phyloP scores from a whole-genome alignment of 1,140 invertebrate genomes.

The Drosophila pandora region DNA sequence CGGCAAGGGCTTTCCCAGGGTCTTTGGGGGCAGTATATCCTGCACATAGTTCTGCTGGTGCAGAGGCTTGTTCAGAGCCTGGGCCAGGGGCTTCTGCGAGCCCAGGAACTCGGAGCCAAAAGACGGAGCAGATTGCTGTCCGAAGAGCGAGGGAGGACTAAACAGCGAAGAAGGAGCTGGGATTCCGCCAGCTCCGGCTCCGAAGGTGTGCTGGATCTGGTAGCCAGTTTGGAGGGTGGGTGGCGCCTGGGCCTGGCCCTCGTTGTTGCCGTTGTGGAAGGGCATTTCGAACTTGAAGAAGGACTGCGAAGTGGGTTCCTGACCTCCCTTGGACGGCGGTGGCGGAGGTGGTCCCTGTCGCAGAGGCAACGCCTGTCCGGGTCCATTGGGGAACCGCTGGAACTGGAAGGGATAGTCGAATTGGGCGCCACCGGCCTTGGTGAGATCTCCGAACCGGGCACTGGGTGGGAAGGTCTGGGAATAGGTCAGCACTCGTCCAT shows the following conservation, averaged over 20 bases:
- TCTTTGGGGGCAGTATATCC: constrained; percentile 56
- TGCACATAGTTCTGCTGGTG: constrained; percentile 76
- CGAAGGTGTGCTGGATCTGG: constrained; percentile 79
- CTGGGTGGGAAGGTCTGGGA: constrained; percentile 79
- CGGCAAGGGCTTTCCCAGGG: constrained; percentile 55
- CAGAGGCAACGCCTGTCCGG: constrained; percentile 50
- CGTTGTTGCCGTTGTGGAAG: constrained; percentile 58
- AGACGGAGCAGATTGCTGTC: constrained; percentile 55
- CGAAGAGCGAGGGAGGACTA: constrained; percentile 65
- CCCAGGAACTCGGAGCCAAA: constrained; percentile 57
- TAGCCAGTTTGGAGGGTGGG: constrained; percentile 77
- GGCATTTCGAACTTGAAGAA: constrained; percentile 83
- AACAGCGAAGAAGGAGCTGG: constrained; percentile 70
- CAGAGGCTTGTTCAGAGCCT: constrained; percentile 67
- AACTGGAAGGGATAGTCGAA: constrained; percentile 78
- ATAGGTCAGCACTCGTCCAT: constrained; percentile 78
- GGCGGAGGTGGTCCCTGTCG: constrained; percentile 50
- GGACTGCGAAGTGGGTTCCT: constrained; percentile 80
- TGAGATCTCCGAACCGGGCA: constrained; percentile 64
- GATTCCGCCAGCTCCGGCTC: constrained; percentile 26
- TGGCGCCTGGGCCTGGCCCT: constrained; percentile 50
- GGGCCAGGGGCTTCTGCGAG: constrained; percentile 56
- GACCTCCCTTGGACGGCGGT: constrained; percentile 33
- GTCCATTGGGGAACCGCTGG: constrained; percentile 60
- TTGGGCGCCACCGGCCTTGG: constrained; percentile 48